Percentiles rank a stretch among this genome's conserved stretches.
Evolutionary conservation across 2,113 vertebrate genomes (phyloP).

Genomic region (Chaenocephalus aceratus): DNA sequence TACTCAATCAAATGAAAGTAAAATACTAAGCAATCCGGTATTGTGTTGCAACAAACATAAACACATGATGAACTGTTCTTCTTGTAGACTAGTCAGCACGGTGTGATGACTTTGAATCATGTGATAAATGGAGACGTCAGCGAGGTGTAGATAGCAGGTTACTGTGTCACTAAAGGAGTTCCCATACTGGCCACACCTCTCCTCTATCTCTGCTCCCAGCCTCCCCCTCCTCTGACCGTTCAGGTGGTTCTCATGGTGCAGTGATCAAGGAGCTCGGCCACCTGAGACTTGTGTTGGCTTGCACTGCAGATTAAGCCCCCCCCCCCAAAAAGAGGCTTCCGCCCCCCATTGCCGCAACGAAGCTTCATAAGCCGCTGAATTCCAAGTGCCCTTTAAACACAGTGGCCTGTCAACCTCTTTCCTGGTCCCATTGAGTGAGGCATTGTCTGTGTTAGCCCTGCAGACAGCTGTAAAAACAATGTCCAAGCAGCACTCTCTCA

Average conservation of each 20-base stretch:
- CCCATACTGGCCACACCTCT: slow-evolving; percentile 21
- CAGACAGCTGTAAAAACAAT: slow-evolving; percentile 76
- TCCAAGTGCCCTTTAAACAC: slow-evolving; percentile 84
- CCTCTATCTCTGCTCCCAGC: slow-evolving; percentile 16
- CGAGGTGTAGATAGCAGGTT: slow-evolving; percentile 32
- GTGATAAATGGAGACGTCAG: slow-evolving; percentile 34
- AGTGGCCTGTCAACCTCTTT: slow-evolving; percentile 86
- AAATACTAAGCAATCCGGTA: too few species aligned
- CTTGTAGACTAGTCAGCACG: neutral
- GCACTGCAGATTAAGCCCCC: slow-evolving; percentile 71
- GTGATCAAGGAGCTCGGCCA: slow-evolving; percentile 77
- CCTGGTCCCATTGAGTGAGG: slow-evolving; percentile 81
- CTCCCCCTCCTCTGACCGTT: slow-evolving; percentile 41
- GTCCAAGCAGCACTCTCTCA: slow-evolving; percentile 76
- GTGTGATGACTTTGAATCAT: slow-evolving; percentile 17
- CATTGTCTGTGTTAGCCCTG: slow-evolving; percentile 72
- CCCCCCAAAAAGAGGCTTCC: slow-evolving; percentile 46
- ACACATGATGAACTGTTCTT: neutral
- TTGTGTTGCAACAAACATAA: neutral
- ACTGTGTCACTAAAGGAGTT: slow-evolving; percentile 58
- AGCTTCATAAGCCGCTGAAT: slow-evolving; percentile 81
- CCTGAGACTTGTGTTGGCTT: slow-evolving; percentile 80
- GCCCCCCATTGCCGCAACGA: slow-evolving; percentile 43
- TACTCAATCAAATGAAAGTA: too few species aligned
- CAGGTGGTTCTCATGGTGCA: slow-evolving; percentile 74